phyloP scores from a whole-genome alignment of 2,797 vertebrate genomes.

The Sus cebifrons region DNA sequence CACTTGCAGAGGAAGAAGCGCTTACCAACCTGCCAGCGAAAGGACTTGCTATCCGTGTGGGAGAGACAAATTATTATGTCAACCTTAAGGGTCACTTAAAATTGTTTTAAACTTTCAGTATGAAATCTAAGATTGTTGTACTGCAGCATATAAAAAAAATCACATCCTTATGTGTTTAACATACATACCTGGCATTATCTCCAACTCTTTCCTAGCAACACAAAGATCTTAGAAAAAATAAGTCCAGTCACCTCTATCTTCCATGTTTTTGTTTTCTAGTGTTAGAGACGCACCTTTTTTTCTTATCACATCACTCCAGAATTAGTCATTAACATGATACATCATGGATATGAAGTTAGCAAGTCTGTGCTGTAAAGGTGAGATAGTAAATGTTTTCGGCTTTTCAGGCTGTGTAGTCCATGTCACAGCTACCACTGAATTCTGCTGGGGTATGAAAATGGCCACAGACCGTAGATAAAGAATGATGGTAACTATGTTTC shows the following conservation, averaged over 20 bases:
- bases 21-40: conserved; percentile 18
- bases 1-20: conserved; percentile 29
- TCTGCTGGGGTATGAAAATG: not conserved
- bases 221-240: not conserved
- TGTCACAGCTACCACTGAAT: not conserved
- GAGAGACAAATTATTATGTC: not conserved
- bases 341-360: conserved; percentile 23
- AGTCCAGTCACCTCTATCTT: not conserved
- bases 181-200: not conserved
- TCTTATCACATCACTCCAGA: not conserved
- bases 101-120: conserved; percentile 58
- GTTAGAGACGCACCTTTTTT: not conserved
- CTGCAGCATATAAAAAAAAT: not conserved
- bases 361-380: conserved; percentile 35
- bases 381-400: conserved; percentile 28
- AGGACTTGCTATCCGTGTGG: not conserved
- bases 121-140: not conserved
- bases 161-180: not conserved
- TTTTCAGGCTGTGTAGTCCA: not conserved
- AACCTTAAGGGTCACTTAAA: not conserved
- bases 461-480: not conserved
- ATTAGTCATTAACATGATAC: conserved; percentile 42
- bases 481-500: not conserved
- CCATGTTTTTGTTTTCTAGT: not conserved
- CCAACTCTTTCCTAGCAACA: not conserved